Evolutionary conservation across 1,140 invertebrate genomes (phyloP).

Genomic region (Aleiodes sp.): DNA sequence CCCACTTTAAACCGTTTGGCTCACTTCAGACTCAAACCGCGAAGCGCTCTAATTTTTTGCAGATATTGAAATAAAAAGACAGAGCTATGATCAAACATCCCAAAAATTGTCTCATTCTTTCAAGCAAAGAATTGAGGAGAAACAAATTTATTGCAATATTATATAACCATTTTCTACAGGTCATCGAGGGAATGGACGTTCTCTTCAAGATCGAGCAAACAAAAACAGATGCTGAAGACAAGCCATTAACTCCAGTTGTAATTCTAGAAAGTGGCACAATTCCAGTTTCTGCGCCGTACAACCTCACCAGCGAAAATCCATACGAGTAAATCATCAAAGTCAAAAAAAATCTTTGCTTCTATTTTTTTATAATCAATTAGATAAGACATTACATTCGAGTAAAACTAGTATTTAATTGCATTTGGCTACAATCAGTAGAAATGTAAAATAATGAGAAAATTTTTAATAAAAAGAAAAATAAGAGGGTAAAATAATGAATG

Average conservation of each 20-base stretch:
- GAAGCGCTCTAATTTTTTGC: too few relatives aligned
- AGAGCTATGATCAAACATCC: too few relatives aligned
- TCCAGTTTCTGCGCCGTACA: conserved; percentile 69
- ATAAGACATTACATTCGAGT: background rate
- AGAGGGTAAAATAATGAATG: conserved; percentile 15
- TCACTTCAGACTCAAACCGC: too few relatives aligned
- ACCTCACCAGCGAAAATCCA: conserved; percentile 73
- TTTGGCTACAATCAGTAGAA: background rate
- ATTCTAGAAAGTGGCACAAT: conserved; percentile 75
- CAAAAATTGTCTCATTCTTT: too few relatives aligned
- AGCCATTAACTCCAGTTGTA: conserved; percentile 72
- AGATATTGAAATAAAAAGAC: too few relatives aligned
- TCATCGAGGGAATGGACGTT: conserved; percentile 82
- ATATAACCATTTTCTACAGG: conserved; percentile 61
- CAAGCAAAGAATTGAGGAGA: too few relatives aligned
- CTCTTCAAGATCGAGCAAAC: conserved; percentile 86
- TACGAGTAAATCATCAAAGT: conserved; percentile 70
- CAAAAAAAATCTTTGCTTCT: background rate
- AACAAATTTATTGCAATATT: conserved; percentile 31
- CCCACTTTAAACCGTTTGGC: too few relatives aligned
- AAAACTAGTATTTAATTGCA: background rate
- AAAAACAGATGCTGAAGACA: conserved; percentile 79
- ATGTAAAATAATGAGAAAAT: background rate
- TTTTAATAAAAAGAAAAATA: background rate
- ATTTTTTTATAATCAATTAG: conserved; percentile 15